Evolutionary conservation across 2,888 invertebrate genomes (phyloP).

Genomic region (Cephus rjabovi): DNA sequence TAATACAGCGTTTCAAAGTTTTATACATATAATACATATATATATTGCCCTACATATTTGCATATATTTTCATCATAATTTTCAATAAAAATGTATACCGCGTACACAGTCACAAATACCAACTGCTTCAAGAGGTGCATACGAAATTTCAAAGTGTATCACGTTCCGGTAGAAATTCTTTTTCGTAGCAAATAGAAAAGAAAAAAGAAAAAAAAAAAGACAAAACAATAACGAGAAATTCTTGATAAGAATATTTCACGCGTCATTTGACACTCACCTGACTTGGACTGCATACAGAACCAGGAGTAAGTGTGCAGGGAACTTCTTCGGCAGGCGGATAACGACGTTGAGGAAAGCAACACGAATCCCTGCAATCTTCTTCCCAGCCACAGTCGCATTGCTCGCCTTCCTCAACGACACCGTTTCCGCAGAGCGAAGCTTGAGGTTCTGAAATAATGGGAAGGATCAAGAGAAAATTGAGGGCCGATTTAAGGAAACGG

Average conservation of each 20-base stretch:
- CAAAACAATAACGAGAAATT: background rate
- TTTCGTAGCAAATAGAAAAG: background rate
- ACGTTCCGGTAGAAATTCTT: background rate
- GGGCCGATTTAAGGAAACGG: background rate
- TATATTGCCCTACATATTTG: background rate
- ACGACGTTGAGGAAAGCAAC: constrained; percentile 91
- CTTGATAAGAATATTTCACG: background rate
- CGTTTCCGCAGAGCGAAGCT: constrained; percentile 97
- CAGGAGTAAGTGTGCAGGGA: constrained; percentile 88
- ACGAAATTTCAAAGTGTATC: background rate
- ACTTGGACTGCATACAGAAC: constrained; percentile 83
- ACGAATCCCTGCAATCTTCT: constrained; percentile 93
- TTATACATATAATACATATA: no score
- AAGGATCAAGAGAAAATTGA: background rate
- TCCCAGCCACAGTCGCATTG: constrained; percentile 99
- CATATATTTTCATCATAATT: constrained; percentile 3
- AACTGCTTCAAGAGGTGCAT: background rate
- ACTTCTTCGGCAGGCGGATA: constrained; percentile 82
- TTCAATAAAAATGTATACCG: constrained; percentile 1
- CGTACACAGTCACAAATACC: constrained; percentile 10
- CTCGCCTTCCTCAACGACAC: constrained; percentile 96
- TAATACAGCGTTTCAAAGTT: no score
- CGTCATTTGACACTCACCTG: constrained; percentile 70
- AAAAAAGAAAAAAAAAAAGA: background rate
- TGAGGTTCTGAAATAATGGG: constrained; percentile 78